phyloP scores from a whole-genome alignment of 2,888 invertebrate species.

The Andricus quercusramuli region DNA sequence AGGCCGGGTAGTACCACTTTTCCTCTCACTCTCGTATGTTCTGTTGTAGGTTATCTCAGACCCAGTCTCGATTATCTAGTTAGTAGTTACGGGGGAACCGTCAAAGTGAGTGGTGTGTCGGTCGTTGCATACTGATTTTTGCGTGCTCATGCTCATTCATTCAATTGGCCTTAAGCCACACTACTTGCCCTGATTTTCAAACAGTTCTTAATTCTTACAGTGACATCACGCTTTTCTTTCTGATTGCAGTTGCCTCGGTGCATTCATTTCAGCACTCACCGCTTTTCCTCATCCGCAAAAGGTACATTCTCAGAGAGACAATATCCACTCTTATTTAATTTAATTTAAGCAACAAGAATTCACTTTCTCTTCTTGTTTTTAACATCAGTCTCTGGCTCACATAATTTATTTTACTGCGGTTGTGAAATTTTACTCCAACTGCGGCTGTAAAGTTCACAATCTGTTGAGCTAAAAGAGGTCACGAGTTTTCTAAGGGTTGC shows the following conservation, averaged over 20 bases:
- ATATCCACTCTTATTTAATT: background rate
- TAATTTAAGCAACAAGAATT: background rate
- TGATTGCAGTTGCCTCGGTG: slow-evolving; percentile 68
- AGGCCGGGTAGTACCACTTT: background rate
- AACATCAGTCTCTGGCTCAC: background rate
- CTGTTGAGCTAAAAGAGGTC: background rate
- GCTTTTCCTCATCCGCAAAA: slow-evolving; percentile 57
- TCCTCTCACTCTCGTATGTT: slow-evolving; percentile 16
- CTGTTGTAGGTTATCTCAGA: slow-evolving; percentile 18
- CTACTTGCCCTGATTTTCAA: background rate
- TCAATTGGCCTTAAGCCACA: background rate
- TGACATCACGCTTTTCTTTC: slow-evolving; percentile 47
- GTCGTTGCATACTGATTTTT: background rate
- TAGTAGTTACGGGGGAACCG: background rate
- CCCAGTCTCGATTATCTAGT: background rate
- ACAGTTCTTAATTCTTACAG: background rate
- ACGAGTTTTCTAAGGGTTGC: background rate
- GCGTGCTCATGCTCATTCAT: background rate
- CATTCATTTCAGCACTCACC: slow-evolving; percentile 60
- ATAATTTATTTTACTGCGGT: slow-evolving; percentile 5
- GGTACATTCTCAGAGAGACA: slow-evolving; percentile 58
- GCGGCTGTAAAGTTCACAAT: background rate
- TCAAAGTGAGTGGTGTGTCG: background rate
- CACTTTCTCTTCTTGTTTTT: slow-evolving; percentile 48
- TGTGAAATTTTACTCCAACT: background rate